Base-by-base conservation (phyloP, 2,888 invertebrate genomes). In the Aporophyla lueneburgensis region DNA sequence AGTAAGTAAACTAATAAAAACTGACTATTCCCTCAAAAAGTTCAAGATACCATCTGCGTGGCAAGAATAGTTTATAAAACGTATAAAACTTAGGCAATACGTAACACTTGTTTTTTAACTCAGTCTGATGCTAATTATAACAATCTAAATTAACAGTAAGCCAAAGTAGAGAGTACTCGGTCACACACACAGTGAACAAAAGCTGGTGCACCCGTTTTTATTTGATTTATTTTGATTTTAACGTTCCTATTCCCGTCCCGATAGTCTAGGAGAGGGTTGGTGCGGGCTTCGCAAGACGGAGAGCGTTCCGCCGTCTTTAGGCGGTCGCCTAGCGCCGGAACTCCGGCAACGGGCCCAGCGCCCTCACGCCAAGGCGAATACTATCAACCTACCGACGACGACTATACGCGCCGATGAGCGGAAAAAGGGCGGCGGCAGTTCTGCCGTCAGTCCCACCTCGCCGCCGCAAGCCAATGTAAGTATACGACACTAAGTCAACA, bases 371-470 rank as follows among this genome's bases (percentile, higher is more conserved):
- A 96, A 96, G 90, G 97, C 97, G 43, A 97, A 97, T 92, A 97
- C 97, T 49, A 97, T 97, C 91, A 97, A 97, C 91, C 95, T 97
- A 83, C 97, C 97, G 6, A 96, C 97, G 88, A 94, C 88, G 92
- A 95, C 93, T 71, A 89, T 87, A 56, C 91, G 94, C 67, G 63
- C 81, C 67, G 94, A 94, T 83, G 93, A 94, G 71, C 91, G 96
- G 85, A 93, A 93, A 89, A 94, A 93, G 83, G 89, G 89, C 74
- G 87, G 90, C 80, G 88, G 89, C 89, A 87, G 83, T 54, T 63
- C 82, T 21, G 92, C 93, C 59, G 89, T 92, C 76, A 95, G 95
- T 80, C 95, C 96, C 69, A 94, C 95, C 58, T 95, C 96, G 80
- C 95, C 96, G 87, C 95, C 95, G 75, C 94, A 94, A 82, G 92